Base-by-base conservation (phyloP, 2,888 invertebrate species). In the Ramazzottius varieornatus region DNA sequence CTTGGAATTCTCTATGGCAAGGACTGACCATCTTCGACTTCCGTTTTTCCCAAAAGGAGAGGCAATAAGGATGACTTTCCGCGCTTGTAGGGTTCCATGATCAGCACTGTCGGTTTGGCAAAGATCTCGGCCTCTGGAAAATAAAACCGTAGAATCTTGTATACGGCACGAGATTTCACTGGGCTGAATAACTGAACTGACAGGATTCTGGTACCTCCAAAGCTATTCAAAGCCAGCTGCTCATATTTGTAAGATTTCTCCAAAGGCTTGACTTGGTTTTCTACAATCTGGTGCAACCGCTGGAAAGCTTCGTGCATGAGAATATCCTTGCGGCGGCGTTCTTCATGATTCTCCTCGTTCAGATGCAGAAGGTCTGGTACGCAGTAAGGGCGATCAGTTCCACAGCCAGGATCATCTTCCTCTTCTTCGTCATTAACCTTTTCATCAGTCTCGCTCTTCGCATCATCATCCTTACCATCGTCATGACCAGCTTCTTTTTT, bases 71-170 rank as follows among this genome's bases (percentile, higher is more conserved):
- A 54, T 54, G 54, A 54, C 29, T 54, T 54, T 29, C 54, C 54
- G 29, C 54, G 54, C 29, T 54, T 54, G 54, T 54, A 54, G 4
- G 54, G 54, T 29, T 54, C 54, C 54, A 54, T 54, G 4, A 54
- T 4, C 54, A 54, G 29, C 20, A 54, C 54, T 24, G 24, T 16
- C 54, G 54, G 54, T 29, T 54, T 54, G 54, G 54, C 54, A 54
- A 54, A 54, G 29, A 54, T 54, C 29, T 54, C 54, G 24, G 54
- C 20, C 24, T 54, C 54, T 54, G 29, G 4, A 54, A 54, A 24
- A 8, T 29, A 40, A 40, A 40, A 40, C 8, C 8, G 20, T n/a
- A n/a, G n/a, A n/a, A n/a, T n/a, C n/a, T n/a, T n/a, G n/a, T n/a
- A n/a, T n/a, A n/a, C n/a, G n/a, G n/a, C n/a, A n/a, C n/a, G n/a